Conservation (phyloP, 2,113 vertebrate species). For the Tenebrosternarchus preto region DNA sequence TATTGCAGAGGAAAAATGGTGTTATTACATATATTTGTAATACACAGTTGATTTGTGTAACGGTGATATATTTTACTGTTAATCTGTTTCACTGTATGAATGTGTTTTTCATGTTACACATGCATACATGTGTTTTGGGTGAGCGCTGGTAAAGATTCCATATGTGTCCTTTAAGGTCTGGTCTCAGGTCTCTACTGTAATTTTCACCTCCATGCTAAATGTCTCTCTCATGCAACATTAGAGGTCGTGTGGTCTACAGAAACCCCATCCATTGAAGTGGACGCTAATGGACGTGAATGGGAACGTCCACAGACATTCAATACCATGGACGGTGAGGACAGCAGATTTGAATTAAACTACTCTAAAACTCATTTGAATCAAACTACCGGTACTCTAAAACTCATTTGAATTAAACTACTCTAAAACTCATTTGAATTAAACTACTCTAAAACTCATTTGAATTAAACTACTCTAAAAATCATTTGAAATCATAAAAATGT, state of each 20-base stretch:
- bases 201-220: slow-evolving; percentile 72
- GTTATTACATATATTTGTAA: too few species aligned
- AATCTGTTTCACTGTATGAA: too few species aligned
- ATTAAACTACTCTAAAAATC: too few species aligned
- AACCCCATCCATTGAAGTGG: not conserved
- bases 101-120: not conserved
- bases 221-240: slow-evolving; percentile 55
- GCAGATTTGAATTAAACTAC: too few species aligned
- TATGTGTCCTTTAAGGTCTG: slow-evolving; percentile 49
- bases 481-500: too few species aligned
- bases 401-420: too few species aligned
- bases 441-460: too few species aligned
- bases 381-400: too few species aligned
- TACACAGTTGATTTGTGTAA: too few species aligned
- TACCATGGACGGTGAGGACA: slow-evolving; percentile 30
- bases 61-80: too few species aligned
- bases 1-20: too few species aligned
- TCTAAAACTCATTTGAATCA: not conserved
- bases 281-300: not conserved
- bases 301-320: slow-evolving; percentile 41
- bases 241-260: slow-evolving; percentile 36
- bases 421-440: not conserved
- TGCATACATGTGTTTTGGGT: not conserved
- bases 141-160: slow-evolving; percentile 59
- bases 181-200: slow-evolving; percentile 58